A percentile compares a stretch with the other conserved stretches of the same genome.
These are phyloP conservation scores for Symphodus melops DNA, from an alignment of 2,113 vertebrate genomes.

Conservation along the genomic window DNA sequence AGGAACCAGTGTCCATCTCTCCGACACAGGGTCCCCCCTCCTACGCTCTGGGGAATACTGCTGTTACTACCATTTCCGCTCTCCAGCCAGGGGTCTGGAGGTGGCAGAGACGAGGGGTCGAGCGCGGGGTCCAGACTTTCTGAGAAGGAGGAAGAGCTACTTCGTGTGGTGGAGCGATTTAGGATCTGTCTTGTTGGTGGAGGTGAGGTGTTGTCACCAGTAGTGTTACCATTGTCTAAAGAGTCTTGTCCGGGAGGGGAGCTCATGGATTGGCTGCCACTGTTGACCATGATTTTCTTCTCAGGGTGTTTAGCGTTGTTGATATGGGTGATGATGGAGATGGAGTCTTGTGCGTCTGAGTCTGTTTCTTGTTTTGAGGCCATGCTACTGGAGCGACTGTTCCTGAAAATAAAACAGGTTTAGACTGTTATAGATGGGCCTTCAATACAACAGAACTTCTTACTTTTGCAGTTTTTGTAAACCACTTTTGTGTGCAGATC, in stretches of 20 bases:
- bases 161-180: conserved; percentile 93
- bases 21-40: conserved; percentile 86
- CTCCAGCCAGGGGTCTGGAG: conserved; percentile 98
- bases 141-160: conserved; percentile 95
- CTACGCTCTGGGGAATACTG: conserved; percentile 72
- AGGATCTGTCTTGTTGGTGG: conserved; percentile 87
- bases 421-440: conserved; percentile 17
- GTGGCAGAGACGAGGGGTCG: conserved; percentile 95
- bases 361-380: conserved; percentile 95
- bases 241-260: conserved; percentile 83
- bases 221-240: conserved; percentile 85
- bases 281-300: conserved; percentile 86
- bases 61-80: conserved; percentile 85
- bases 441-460: neutral
- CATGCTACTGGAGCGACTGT: conserved; percentile 93
- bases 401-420: conserved; percentile 79
- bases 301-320: conserved; percentile 88
- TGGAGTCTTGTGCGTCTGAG: conserved; percentile 92
- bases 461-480: neutral
- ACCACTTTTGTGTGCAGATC: neutral
- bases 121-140: conserved; percentile 95
- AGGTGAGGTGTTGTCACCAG: conserved; percentile 76
- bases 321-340: conserved; percentile 84
- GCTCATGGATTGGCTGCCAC: conserved; percentile 87
- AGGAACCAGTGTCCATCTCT: conserved; percentile 98